Conservation (phyloP, 2,797 vertebrate genomes). For the Heteromormyrus szaboi region DNA sequence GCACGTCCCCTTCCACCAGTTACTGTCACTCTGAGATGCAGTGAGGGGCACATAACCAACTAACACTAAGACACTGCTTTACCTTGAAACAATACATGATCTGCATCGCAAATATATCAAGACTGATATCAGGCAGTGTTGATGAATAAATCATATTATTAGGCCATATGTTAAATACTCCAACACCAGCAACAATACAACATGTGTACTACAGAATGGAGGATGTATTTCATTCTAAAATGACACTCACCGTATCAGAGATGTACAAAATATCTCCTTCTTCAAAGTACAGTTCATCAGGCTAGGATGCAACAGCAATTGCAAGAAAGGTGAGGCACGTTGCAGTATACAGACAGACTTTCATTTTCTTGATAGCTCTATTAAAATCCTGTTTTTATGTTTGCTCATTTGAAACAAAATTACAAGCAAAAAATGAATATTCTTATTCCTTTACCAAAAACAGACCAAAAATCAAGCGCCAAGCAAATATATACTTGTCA, state of each 20-base stretch:
- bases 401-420: background rate
- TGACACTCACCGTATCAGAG: conserved; percentile 81
- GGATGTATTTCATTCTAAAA: background rate
- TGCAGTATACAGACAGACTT: background rate
- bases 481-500: background rate
- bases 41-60: background rate
- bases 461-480: background rate
- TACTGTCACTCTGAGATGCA: conserved; percentile 79
- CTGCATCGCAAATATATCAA: background rate
- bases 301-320: conserved; percentile 57
- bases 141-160: background rate
- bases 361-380: background rate
- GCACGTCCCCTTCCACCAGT: conserved; percentile 98
- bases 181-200: background rate
- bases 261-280: conserved; percentile 97
- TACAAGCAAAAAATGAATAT: background rate
- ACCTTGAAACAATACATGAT: conserved; percentile 3
- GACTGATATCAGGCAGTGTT: background rate
- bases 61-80: background rate
- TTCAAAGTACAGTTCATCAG: conserved; percentile 95
- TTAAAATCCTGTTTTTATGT: background rate
- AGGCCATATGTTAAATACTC: background rate
- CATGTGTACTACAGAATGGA: background rate
- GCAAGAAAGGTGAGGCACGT: background rate
- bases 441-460: background rate